Percentiles rank a stretch among this genome's conserved stretches.
Conservation (phyloP, 1,140 invertebrate species). For the Cephus cinctus region DNA sequence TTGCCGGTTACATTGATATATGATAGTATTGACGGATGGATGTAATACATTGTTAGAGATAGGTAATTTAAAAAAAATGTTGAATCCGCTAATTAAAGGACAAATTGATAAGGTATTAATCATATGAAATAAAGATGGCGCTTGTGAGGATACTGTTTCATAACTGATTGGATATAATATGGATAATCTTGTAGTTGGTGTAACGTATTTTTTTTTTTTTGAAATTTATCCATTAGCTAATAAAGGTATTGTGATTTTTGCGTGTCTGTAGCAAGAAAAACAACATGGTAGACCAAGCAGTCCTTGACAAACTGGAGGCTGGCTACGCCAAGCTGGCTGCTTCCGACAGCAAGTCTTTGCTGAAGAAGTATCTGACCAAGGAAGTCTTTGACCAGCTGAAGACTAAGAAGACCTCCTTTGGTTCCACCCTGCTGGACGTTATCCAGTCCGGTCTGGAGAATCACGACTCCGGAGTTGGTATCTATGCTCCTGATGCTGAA, state of each 20-base stretch:
- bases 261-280: constrained; percentile 62
- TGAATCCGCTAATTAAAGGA: neutral
- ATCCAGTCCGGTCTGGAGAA: constrained; percentile 92
- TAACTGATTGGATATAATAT: neutral
- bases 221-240: neutral
- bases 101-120: neutral
- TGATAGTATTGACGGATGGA: neutral
- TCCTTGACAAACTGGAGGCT: constrained; percentile 85
- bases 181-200: neutral
- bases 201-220: neutral
- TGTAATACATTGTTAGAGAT: neutral
- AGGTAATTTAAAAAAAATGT: neutral
- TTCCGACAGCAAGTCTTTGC: constrained; percentile 89
- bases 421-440: constrained; percentile 85
- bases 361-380: constrained; percentile 92
- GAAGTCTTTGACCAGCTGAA: constrained; percentile 89
- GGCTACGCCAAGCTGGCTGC: constrained; percentile 84
- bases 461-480: constrained; percentile 87
- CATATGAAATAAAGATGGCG: neutral
- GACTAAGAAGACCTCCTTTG: constrained; percentile 87
- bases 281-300: constrained; percentile 84
- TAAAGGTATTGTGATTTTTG: constrained; percentile 1
- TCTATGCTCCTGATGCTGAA: constrained; percentile 95
- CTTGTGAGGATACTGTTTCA: neutral
- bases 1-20: too few relatives aligned